Evolutionary conservation across 1,140 invertebrate genomes (phyloP).

Genomic region (Scylla paramamosain): DNA sequence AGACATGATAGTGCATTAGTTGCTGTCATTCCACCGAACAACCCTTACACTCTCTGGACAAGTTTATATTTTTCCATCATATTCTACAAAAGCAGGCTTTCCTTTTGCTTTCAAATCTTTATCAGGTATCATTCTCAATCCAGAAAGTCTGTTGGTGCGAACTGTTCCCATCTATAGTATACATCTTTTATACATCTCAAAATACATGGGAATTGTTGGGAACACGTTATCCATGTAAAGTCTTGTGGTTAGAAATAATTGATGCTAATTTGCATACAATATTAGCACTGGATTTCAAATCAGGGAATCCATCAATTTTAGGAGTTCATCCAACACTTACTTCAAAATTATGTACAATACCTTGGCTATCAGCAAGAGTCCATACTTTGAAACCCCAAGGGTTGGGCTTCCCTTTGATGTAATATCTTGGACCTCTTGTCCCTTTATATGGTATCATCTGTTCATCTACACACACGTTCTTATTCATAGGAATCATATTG

Average conservation of each 20-base stretch:
- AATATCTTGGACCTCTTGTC: conserved; percentile 49
- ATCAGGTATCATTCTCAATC: conserved; percentile 53
- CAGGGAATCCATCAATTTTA: conserved; percentile 58
- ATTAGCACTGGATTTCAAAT: conserved; percentile 62
- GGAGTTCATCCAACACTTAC: conserved; percentile 60
- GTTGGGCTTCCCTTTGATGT: conserved; percentile 46
- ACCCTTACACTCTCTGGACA: conserved; percentile 57
- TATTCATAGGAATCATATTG: conserved; percentile 4
- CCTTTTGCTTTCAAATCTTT: conserved; percentile 60
- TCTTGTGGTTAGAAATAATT: conserved; percentile 47
- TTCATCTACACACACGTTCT: conserved; percentile 53
- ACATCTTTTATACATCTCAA: conserved; percentile 66
- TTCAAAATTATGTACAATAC: conserved; percentile 65
- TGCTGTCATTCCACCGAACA: conserved; percentile 61
- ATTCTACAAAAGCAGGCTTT: conserved; percentile 68
- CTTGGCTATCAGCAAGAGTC: conserved; percentile 52
- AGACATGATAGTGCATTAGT: conserved; percentile 44
- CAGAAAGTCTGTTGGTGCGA: conserved; percentile 64
- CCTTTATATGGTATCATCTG: conserved; percentile 53
- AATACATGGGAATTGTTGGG: conserved; percentile 63
- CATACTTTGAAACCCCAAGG: conserved; percentile 66
- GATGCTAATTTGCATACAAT: conserved; percentile 53
- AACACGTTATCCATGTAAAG: conserved; percentile 62
- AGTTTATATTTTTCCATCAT: conserved; percentile 59
- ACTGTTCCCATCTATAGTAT: too few species aligned